These are phyloP conservation scores for Dicaeum eximium DNA, from an alignment of 2,113 vertebrate species.

Conservation along the genomic window DNA sequence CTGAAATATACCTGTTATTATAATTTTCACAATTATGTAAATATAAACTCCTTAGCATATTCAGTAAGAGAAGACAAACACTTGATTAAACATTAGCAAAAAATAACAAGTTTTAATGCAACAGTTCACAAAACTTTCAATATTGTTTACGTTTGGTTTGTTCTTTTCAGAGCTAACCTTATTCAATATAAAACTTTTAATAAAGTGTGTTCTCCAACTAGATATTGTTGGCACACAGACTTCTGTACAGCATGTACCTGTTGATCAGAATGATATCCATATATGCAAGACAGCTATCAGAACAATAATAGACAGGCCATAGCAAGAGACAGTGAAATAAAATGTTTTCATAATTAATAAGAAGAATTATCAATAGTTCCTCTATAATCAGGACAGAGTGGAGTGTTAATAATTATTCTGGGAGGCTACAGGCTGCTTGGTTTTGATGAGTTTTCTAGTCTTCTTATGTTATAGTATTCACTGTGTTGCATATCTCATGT, in stretches of 20 bases:
- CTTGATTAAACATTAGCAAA: background rate
- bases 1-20: conserved; percentile 9
- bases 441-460: background rate
- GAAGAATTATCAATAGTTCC: background rate
- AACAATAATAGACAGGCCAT: background rate
- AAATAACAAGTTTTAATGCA: background rate
- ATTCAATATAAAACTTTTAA: conserved; percentile 34
- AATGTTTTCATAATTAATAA: conserved; percentile 1
- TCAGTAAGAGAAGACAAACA: conserved; percentile 1
- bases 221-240: background rate
- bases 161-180: background rate
- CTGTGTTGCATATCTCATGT: background rate
- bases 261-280: background rate
- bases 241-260: background rate
- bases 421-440: background rate
- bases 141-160: background rate
- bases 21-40: background rate
- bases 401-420: background rate
- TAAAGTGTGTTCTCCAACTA: background rate
- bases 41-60: background rate
- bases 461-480: background rate
- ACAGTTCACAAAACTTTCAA: background rate
- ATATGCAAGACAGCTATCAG: background rate
- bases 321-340: background rate
- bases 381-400: background rate